Conservation (phyloP, 1,140 invertebrate species). For the Pseudobourletiella spinata region DNA sequence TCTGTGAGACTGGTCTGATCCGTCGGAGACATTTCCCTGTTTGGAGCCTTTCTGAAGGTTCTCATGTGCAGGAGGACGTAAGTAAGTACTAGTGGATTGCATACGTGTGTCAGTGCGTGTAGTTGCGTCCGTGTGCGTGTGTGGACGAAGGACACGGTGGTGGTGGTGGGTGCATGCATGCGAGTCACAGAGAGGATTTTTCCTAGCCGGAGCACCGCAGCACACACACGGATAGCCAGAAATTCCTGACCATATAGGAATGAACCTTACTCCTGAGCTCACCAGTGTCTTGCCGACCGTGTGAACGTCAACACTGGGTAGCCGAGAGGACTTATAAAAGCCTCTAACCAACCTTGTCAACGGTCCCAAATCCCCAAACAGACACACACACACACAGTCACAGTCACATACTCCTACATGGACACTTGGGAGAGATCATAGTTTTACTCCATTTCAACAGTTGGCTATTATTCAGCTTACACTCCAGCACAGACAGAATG, state of each 20-base stretch:
- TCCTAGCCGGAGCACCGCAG: no score
- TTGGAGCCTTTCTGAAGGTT: not conserved
- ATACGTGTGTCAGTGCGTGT: not conserved
- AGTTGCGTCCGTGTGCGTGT: not conserved
- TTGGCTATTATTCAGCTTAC: no score
- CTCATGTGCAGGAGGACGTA: not conserved
- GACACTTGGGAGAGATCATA: not conserved
- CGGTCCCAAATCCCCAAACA: no score
- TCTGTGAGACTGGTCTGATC: not conserved
- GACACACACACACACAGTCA: no score
- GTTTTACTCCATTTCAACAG: constrained; percentile 2
- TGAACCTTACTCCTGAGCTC: no score
- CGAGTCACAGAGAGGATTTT: no score
- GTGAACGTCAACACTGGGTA: constrained; percentile 1
- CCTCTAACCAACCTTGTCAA: not conserved
- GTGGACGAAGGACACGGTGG: no score
- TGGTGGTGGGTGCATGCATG: no score
- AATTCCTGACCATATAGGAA: no score
- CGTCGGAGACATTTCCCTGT: not conserved
- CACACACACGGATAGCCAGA: no score
- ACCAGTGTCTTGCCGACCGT: not conserved
- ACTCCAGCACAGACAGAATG: not conserved
- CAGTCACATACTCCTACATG: no score
- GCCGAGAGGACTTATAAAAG: not conserved
- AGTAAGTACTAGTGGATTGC: not conserved